Conservation (phyloP, 2,888 invertebrate genomes). For the Cremastinae sp. region DNA sequence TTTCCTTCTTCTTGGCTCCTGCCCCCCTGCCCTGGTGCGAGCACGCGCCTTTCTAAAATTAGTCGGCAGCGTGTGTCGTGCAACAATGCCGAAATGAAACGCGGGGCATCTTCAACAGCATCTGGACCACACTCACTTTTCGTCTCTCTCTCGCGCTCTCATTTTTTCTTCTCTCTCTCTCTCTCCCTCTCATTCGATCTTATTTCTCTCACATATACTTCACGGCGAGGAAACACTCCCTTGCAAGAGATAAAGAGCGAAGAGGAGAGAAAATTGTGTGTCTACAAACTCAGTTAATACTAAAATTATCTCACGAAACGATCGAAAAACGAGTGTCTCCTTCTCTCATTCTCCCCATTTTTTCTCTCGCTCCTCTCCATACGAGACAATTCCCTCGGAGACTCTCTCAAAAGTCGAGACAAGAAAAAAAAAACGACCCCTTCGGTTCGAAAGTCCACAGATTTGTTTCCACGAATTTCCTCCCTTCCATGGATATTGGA, state of each 20-base stretch:
- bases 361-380: constrained; percentile 7
- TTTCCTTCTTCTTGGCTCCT: constrained; percentile 12
- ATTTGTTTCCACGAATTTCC: too few species aligned
- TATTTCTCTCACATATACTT: constrained; percentile 17
- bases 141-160: constrained; percentile 51
- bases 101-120: constrained; percentile 67
- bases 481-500: too few species aligned
- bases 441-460: too few species aligned
- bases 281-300: constrained; percentile 60
- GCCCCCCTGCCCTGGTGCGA: not conserved
- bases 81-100: constrained; percentile 62
- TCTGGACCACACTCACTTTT: constrained; percentile 72
- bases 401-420: constrained; percentile 32
- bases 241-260: constrained; percentile 14
- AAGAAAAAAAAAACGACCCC: constrained; percentile 10
- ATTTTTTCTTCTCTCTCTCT: constrained; percentile 33
- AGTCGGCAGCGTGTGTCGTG: constrained; percentile 63
- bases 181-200: not conserved
- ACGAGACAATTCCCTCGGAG: constrained; percentile 33
- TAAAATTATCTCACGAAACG: constrained; percentile 74
- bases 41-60: constrained; percentile 63
- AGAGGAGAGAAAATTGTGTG: constrained; percentile 12
- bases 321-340: constrained; percentile 64
- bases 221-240: constrained; percentile 43
- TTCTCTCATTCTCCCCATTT: constrained; percentile 18